Base-by-base conservation (phyloP, 2,888 invertebrate genomes). In the Punctoribates punctum region DNA sequence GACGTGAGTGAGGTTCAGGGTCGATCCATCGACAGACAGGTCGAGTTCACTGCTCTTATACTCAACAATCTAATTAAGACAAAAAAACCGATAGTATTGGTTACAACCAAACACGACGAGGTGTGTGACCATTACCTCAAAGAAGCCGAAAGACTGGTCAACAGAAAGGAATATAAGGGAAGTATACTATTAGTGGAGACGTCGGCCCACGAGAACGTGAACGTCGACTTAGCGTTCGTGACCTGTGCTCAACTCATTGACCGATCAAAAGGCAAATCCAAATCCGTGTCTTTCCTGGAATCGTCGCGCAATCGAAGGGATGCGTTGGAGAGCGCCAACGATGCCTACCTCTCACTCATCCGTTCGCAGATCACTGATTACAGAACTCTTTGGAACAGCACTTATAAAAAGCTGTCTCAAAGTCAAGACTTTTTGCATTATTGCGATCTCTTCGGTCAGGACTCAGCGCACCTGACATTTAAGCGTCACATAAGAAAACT, bases 51-150 rank as follows among this genome's bases (percentile, higher is more conserved):
- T 76, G 90, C 91, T 72, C 80, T 82, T 65, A 82, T 94, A 79
- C 88, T 96, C 77, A 91, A 90, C 82, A 92, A 91, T 86, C 88
- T 95, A 82, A 84, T 94, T 77, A 95, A 94, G 86, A 90, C 94
- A 11, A 98, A 97, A 85, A 96, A 97, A 83, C 98, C 98, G 0
- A 89, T 97, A 17, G 91, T 98, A 5, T 86, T 98, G 78, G 96
- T 93, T 0, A 96, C 97, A 20, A 93, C 96, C 0, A 98, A 98
- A 86, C 93, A 95, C 84, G 98, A 98, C 83, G 94, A 94, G 83
- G 90, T 92, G 0, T 91, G 90, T 83, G 94, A 94, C 81, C 88
- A 90, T 79, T 94, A 92, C 79, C 89, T 93, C 0, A 88, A 92
- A 74, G 96, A 96, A 84, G 94, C 93, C 0, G 95, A 96, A 82